Evolutionary conservation across 2,113 vertebrate species (phyloP), one percentile per base, ranked within the genome.

Genomic region (Syrmaticus mikado): DNA sequence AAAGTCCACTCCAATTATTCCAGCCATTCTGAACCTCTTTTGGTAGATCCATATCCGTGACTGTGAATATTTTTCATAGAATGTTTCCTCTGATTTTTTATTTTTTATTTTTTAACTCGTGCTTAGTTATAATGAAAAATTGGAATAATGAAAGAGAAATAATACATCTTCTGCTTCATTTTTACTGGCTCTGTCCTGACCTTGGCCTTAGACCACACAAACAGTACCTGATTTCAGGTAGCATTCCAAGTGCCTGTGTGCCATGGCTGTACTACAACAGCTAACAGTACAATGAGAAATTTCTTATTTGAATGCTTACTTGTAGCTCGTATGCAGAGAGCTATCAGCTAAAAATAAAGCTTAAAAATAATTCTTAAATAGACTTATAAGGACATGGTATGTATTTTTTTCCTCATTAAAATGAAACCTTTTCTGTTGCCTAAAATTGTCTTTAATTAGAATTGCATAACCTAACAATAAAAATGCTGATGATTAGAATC

Each of bases 361-460:
- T 87, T 85, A 53, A 90, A 91, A 93, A 82, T 87, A 45, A 89
- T 82, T 93, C 36, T 89, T 90, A 75, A 76, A 89, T 46, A 76
- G 48, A 94, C 78, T 57, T 17, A 3, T 38, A 88, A 95, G 79
- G 57, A 91, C 62, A 66, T 40, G 89, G 22, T 90, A 57, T 83
- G 32, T 82, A 72, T 82, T 92, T 97, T 94, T 90, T 90, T 87
- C 89, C 81, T 92, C 58, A 55, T 94, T 91, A 89, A 90, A 86
- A 83, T 19, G 57, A 41, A 19, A 75, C 58, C 38, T 92, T 90
- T 94, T 40, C 74, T 83, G 71, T 93, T 94, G 92, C 94, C 88
- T 87, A 87, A 90, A 95, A 93, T 96, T 94, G 87, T 96, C 95
- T 96, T 94, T 97, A 96, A 96, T 95, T 96, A 95, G 87, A 57